Evolutionary conservation across 2,888 invertebrate species (phyloP).

Genomic region (Belgica antarctica): DNA sequence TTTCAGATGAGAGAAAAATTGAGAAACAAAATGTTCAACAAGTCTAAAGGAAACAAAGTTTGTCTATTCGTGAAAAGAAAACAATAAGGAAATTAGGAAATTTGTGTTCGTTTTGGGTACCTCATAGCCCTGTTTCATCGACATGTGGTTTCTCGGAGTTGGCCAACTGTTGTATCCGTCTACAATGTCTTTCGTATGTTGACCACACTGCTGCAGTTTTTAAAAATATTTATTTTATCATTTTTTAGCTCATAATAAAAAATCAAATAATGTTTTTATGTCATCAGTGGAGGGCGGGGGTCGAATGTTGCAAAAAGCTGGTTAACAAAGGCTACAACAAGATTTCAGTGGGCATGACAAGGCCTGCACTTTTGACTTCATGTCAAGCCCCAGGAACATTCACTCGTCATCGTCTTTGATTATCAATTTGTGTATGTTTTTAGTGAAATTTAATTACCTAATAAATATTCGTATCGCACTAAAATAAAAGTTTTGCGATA

Average conservation of each 20-base stretch:
- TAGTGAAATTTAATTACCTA: conserved; percentile 24
- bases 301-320: too few species aligned
- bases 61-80: conserved; percentile 12
- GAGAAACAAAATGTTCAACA: conserved; percentile 19
- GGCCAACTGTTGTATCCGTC: conserved; percentile 55
- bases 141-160: conserved; percentile 53
- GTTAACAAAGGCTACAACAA: not conserved
- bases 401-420: conserved; percentile 14
- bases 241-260: conserved; percentile 21
- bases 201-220: conserved; percentile 50
- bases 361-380: not conserved
- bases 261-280: conserved; percentile 34
- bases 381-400: not conserved
- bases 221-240: conserved; percentile 16
- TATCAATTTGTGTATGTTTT: conserved; percentile 13
- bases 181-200: conserved; percentile 54
- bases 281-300: not conserved
- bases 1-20: not conserved
- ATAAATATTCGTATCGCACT: conserved; percentile 17
- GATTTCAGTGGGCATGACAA: not conserved
- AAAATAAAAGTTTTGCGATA: conserved; percentile 13
- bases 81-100: not conserved
- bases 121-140: conserved; percentile 56
- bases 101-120: conserved; percentile 46
- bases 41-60: too few species aligned